phyloP scores from a whole-genome alignment of 2,113 vertebrate species.

The Neolamprologus sp. region DNA sequence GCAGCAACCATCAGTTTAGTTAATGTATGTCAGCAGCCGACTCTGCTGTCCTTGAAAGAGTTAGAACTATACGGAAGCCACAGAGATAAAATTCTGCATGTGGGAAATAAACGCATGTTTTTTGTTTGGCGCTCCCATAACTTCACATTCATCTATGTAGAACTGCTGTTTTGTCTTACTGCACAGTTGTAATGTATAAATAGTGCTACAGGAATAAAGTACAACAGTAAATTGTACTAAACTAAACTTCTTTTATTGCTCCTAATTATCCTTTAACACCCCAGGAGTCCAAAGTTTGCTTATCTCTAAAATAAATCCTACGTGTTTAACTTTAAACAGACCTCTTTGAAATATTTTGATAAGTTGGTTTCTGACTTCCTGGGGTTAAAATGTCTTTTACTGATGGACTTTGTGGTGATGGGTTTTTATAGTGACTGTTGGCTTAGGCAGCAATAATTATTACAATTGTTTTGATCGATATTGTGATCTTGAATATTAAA shows the following conservation, averaged over 20 bases:
- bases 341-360: not conserved
- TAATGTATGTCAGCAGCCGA: not conserved
- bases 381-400: not conserved
- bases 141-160: not conserved
- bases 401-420: not conserved
- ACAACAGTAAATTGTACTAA: not conserved
- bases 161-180: not conserved
- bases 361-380: not conserved
- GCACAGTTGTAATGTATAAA: rapidly evolving
- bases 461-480: not conserved
- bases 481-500: not conserved
- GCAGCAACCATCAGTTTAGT: not conserved
- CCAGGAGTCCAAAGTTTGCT: not conserved
- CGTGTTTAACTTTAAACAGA: not conserved
- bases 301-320: not conserved
- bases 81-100: not conserved
- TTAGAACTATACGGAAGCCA: not conserved
- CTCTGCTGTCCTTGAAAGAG: not conserved
- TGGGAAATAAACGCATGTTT: not conserved
- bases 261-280: not conserved
- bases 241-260: not conserved
- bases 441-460: not conserved
- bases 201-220: not conserved
- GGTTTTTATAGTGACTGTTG: not conserved
- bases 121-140: not conserved